Base-by-base conservation (phyloP, 2,888 invertebrate species). In the Pherbina coryleti region DNA sequence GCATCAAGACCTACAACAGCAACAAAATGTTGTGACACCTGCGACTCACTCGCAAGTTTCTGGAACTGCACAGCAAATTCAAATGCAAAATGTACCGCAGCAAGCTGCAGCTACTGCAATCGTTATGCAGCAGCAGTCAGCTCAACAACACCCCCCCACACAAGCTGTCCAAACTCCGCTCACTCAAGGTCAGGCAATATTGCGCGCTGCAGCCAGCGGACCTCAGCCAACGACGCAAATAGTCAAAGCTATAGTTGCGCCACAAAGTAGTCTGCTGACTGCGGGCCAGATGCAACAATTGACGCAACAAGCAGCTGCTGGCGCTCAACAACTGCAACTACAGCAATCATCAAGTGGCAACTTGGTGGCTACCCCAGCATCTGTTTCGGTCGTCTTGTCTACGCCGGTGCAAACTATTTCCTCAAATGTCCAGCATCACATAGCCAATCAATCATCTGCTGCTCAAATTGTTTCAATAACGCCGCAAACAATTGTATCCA, bases 251-350 rank as follows among this genome's bases (percentile, higher is more conserved):
- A 88, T 90, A 78, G 89, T 90, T 8, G 85, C 89, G 1, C 86
- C 87, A 0, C 84, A 86, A 44, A 81, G 85, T 0, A 84, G 85
- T 1, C 49, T 85, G 14, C 79, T 89, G 3, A 87, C 86, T 2
- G 90, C 91, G 3, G 91, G 91, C 0, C 91, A 91, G 53, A 89
- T 91, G 78, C 90, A 91, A 5, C 90, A 92, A 53, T 90, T 92
- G 76, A 84, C 88, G 0, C 89, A 88, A 67, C 88, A 87, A 72
- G 74, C 82, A 5, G 81, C 85, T 4, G 28, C 76, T 11, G 76
- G 77, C 28, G 81, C 82, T 70, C 82, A 80, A 14, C 83, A 83
- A 70, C 53, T 87, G 34, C 87, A 87, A 77, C 76, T 87, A 73
- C 88, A 88, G 77, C 86, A 85, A 53, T 79, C 84, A 1, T 76